Evolutionary conservation across 2,888 invertebrate genomes (phyloP).

Genomic region (Tetragonisca angustula): DNA sequence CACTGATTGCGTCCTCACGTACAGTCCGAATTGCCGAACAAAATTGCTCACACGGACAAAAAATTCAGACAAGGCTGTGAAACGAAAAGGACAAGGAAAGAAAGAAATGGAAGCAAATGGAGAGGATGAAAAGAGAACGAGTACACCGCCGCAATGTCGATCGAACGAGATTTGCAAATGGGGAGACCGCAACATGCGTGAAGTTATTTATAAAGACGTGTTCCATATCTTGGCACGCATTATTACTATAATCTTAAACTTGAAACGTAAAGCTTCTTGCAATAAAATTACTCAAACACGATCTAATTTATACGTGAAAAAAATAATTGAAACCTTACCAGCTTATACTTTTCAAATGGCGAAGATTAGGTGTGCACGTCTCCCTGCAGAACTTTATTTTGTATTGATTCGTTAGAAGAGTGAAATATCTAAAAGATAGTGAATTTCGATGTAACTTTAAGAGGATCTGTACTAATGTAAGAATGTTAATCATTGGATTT

Average conservation of each 20-base stretch:
- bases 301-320: not conserved
- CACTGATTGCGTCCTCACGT: slow-evolving; percentile 58
- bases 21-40: slow-evolving; percentile 51
- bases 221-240: slow-evolving; percentile 11
- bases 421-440: too few relatives aligned
- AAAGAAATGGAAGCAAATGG: slow-evolving; percentile 32
- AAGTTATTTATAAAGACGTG: slow-evolving; percentile 24
- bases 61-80: slow-evolving; percentile 53
- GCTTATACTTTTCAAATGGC: not conserved
- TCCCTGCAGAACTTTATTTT: too few relatives aligned
- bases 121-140: slow-evolving; percentile 52
- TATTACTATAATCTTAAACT: not conserved
- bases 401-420: too few relatives aligned
- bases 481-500: too few relatives aligned
- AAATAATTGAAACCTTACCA: not conserved
- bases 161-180: slow-evolving; percentile 49
- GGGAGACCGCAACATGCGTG: slow-evolving; percentile 44
- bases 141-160: slow-evolving; percentile 41
- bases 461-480: too few relatives aligned
- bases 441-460: too few relatives aligned
- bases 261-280: not conserved
- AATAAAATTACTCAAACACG: not conserved
- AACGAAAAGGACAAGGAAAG: slow-evolving; percentile 41
- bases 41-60: slow-evolving; percentile 48
- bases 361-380: not conserved